Evolutionary conservation across 2,113 vertebrate species (phyloP).

Genomic region (Sebastes schlegelii): DNA sequence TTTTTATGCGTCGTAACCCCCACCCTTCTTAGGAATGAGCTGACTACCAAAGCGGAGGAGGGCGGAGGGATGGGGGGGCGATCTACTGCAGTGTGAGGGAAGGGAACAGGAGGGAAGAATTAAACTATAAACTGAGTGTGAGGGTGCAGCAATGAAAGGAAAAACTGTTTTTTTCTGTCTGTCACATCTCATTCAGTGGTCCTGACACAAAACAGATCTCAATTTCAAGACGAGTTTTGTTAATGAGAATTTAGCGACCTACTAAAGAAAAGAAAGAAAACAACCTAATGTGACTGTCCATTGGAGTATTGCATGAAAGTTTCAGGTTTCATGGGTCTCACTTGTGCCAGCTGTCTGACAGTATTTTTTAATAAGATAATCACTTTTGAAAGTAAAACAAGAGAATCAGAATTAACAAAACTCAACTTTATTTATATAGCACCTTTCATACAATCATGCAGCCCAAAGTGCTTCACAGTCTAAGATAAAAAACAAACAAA

Average conservation of each 20-base stretch:
- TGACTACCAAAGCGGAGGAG: constrained; percentile 45
- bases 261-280: background rate
- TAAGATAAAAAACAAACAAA: no score
- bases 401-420: background rate
- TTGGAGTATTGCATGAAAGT: background rate
- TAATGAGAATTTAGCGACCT: constrained; percentile 1
- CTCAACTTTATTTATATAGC: no score
- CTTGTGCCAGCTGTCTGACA: background rate
- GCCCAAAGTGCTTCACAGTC: no score
- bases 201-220: constrained; percentile 12
- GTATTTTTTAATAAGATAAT: background rate
- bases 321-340: background rate
- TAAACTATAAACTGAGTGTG: constrained; percentile 47
- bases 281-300: background rate
- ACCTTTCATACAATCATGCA: no score
- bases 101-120: constrained; percentile 31
- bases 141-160: constrained; percentile 17
- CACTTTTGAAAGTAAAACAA: background rate
- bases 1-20: constrained; percentile 30
- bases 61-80: background rate
- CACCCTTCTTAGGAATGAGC: constrained; percentile 65
- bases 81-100: constrained; percentile 14
- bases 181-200: constrained; percentile 12
- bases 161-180: constrained; percentile 17
- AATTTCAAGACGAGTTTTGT: constrained; percentile 1